A percentile compares a stretch with the other conserved stretches of the same genome.
phyloP scores from a whole-genome alignment of 2,113 vertebrate genomes.

The Sinocyclocheilus rhinocerous region DNA sequence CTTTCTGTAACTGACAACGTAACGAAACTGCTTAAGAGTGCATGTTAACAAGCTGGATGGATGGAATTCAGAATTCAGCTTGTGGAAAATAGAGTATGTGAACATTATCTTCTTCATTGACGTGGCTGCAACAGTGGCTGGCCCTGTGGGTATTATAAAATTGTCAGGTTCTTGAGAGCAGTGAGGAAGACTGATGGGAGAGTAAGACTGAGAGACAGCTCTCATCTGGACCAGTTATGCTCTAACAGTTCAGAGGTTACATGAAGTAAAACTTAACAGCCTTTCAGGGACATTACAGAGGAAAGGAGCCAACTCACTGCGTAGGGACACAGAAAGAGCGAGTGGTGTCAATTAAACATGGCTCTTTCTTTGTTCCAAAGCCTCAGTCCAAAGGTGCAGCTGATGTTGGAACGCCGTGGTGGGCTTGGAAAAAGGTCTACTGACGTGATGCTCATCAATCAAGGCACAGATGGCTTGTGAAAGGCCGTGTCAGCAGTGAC shows the following conservation, averaged over 20 bases:
- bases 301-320: constrained; percentile 14
- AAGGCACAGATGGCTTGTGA: constrained; percentile 78
- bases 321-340: constrained; percentile 4
- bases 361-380: constrained; percentile 2
- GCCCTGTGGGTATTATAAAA: too few relatives aligned
- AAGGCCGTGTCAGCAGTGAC: constrained; percentile 69
- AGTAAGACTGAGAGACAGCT: neutral
- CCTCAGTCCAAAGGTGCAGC: constrained; percentile 24
- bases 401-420: constrained; percentile 33
- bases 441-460: constrained; percentile 70
- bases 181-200: neutral
- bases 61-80: too few relatives aligned
- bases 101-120: too few relatives aligned
- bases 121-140: too few relatives aligned
- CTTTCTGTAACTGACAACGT: too few relatives aligned
- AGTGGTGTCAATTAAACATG: constrained; percentile 36
- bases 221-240: constrained; percentile 61
- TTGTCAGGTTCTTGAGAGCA: neutral
- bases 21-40: too few relatives aligned
- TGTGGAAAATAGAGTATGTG: too few relatives aligned
- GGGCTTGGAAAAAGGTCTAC: constrained; percentile 10
- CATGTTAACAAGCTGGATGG: too few relatives aligned
- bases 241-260: constrained; percentile 70
- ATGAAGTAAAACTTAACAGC: constrained; percentile 73
- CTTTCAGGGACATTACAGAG: constrained; percentile 68